Evolutionary conservation across 2,888 invertebrate species (phyloP).

Genomic region (Pomacea canaliculata): DNA sequence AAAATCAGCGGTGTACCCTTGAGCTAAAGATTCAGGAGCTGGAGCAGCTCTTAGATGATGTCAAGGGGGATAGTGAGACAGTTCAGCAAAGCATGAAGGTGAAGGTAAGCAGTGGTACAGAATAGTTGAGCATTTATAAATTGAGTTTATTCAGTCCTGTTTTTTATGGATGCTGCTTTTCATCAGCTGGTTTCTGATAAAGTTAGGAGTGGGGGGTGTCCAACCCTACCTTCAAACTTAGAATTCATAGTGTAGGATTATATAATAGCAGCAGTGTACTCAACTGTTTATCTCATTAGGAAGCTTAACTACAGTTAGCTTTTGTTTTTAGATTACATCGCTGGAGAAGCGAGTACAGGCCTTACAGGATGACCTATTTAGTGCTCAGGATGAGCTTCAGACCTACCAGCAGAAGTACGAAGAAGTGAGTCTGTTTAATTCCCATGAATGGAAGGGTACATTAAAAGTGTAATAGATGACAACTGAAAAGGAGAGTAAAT

Average conservation of each 20-base stretch:
- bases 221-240: too few relatives aligned
- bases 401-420: constrained; percentile 51
- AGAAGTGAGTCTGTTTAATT: constrained; percentile 37
- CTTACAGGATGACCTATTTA: constrained; percentile 57
- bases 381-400: constrained; percentile 55
- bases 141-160: neutral
- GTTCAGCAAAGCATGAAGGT: constrained; percentile 47
- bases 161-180: neutral
- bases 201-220: too few relatives aligned
- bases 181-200: too few relatives aligned
- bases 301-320: too few relatives aligned
- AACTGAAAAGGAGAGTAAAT: neutral
- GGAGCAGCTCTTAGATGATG: constrained; percentile 57
- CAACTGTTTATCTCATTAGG: too few relatives aligned
- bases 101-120: constrained; percentile 42
- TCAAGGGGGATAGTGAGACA: constrained; percentile 52
- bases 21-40: constrained; percentile 49
- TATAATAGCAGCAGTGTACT: too few relatives aligned
- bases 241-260: too few relatives aligned
- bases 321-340: constrained; percentile 43
- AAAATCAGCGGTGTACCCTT: constrained; percentile 20
- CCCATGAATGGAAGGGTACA: neutral
- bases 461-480: neutral
- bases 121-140: neutral
- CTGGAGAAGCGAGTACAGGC: constrained; percentile 51